Percentiles rank a stretch among this genome's conserved stretches.
These are phyloP conservation scores for Thymelicus sylvestris DNA, from an alignment of 2,888 invertebrate genomes.

Conservation along the genomic window DNA sequence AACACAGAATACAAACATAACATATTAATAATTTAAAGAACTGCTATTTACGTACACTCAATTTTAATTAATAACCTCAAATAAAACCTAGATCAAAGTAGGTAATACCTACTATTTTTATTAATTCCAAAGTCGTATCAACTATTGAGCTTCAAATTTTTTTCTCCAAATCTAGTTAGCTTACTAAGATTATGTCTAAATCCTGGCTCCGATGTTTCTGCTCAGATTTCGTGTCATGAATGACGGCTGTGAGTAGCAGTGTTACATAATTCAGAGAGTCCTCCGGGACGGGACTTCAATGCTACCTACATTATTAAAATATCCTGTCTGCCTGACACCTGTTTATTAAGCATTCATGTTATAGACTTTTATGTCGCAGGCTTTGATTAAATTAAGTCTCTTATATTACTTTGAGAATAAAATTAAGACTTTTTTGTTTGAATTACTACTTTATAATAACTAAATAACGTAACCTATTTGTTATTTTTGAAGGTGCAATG, in stretches of 20 bases:
- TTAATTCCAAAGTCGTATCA: neutral
- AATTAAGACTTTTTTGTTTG: no score
- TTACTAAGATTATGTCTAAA: neutral
- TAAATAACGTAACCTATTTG: no score
- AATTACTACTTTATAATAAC: no score
- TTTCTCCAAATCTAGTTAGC: neutral
- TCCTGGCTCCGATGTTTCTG: constrained; percentile 3
- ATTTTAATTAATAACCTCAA: no score
- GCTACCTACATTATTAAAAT: constrained; percentile 61
- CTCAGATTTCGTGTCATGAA: constrained; percentile 42
- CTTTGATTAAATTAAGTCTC: neutral
- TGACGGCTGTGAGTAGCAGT: constrained; percentile 39
- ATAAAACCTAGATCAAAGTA: no score
- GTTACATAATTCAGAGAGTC: constrained; percentile 62
- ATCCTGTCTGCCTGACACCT: constrained; percentile 55
- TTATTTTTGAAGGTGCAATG: no score
- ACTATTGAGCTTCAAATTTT: neutral
- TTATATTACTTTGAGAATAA: no score
- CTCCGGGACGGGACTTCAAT: constrained; percentile 54
- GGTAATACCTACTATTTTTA: neutral
- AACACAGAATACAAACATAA: no score
- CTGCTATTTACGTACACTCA: no score
- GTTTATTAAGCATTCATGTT: constrained; percentile 46
- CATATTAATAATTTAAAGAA: no score
- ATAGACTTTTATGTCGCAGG: constrained; percentile 27